These are phyloP conservation scores for Otis tarda DNA, from an alignment of 2,113 vertebrate genomes.

Conservation along the genomic window DNA sequence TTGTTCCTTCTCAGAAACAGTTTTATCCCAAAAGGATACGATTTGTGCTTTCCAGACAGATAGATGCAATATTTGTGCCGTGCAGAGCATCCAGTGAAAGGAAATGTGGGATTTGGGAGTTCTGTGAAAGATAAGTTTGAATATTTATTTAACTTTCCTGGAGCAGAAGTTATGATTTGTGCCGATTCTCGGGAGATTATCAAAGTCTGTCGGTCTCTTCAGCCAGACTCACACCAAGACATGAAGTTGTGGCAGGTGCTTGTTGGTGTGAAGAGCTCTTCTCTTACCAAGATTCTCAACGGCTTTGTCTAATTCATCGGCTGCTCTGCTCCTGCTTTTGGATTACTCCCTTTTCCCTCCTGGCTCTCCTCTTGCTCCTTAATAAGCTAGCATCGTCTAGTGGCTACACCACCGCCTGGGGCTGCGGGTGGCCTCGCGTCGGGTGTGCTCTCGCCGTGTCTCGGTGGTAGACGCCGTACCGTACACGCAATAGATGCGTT, in stretches of 20 bases:
- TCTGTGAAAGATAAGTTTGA: background rate
- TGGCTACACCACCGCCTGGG: background rate
- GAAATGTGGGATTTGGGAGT: background rate
- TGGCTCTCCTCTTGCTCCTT: background rate
- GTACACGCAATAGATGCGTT: fast-evolving
- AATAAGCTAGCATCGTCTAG: background rate
- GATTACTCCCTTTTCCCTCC: background rate
- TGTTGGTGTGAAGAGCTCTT: background rate
- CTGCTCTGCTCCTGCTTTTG: background rate
- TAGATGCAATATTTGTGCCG: background rate
- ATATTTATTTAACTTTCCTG: background rate
- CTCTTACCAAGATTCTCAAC: background rate
- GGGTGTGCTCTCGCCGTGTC: fast-evolving
- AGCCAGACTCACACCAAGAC: background rate
- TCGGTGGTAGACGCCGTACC: background rate
- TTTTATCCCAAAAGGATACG: background rate
- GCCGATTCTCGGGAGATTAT: background rate
- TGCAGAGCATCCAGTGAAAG: background rate
- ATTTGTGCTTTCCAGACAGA: background rate
- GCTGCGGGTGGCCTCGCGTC: background rate
- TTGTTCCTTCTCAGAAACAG: background rate
- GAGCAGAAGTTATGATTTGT: background rate
- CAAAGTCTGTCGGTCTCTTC: fast-evolving
- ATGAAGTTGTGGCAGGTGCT: fast-evolving
- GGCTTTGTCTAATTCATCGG: fast-evolving